Conservation (phyloP, 2,888 invertebrate genomes). For the Lithophane socia region DNA sequence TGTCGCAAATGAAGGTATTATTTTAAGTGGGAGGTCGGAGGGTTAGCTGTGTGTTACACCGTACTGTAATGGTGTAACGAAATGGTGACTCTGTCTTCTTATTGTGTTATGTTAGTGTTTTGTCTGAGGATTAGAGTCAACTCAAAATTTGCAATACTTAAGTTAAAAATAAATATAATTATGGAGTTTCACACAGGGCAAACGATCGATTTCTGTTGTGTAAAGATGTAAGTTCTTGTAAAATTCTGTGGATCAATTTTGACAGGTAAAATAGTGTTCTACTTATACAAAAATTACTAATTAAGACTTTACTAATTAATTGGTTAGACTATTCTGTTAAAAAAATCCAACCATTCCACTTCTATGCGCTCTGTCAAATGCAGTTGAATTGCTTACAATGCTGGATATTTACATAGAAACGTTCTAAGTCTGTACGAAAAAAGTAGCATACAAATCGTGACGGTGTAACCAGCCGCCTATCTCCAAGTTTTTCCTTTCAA, state of each 20-base stretch:
- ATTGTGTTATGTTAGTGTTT: neutral
- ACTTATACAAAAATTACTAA: too few species aligned
- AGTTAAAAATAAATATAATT: neutral
- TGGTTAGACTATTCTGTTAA: neutral
- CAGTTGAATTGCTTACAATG: neutral
- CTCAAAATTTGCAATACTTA: neutral
- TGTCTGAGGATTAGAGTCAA: neutral
- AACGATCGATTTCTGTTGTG: neutral
- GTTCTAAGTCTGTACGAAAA: neutral
- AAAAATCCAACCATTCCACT: neutral
- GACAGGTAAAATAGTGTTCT: neutral
- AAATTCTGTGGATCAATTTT: neutral
- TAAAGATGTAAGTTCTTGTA: neutral
- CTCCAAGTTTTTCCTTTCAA: constrained; percentile 64
- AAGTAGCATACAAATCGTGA: neutral
- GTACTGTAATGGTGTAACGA: constrained; percentile 7
- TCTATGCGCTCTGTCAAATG: neutral
- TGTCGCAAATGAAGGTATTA: constrained; percentile 71
- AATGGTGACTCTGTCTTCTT: neutral
- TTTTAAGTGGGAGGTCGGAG: constrained; percentile 67
- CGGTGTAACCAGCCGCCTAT: constrained; percentile 54
- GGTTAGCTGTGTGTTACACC: constrained; percentile 59
- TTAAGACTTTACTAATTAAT: too few species aligned
- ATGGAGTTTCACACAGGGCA: neutral
- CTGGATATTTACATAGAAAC: neutral